Evolutionary conservation across 2,888 invertebrate genomes (phyloP), one percentile per base, ranked within the genome.

Genomic region (Urechis unicinctus): DNA sequence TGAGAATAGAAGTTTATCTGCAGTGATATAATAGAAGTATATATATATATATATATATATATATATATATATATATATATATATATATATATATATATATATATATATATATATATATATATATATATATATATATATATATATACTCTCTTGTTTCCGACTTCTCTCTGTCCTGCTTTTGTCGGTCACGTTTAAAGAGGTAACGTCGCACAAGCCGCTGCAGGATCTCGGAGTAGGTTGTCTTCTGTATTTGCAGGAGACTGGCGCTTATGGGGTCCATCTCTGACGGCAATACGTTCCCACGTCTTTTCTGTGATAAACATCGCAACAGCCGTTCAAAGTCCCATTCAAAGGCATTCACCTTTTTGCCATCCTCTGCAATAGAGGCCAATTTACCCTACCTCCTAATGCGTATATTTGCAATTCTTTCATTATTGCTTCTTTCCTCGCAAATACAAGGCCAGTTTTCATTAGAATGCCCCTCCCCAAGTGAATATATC

Each of bases 131-230:
- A 36, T 17, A 13, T 36, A 13, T 36, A 17, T 17, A 9, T 13
- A 9, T n/a, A 36, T 36, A 36, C 36, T 17, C 9, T 13, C 36
- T 17, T 36, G 36, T 36, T 36, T 36, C 36, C 17, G 9, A 64
- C 57, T 17, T 36, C 36, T 36, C 36, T 9, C 73, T 70, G 59
- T 74, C 75, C 47, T 75, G 73, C 59, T 71, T 73, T n/a, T 72
- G 71, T 53, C 77, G 60, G 59, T 77, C 77, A 50, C 75, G 62
- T 61, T 77, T 77, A 61, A 77, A 77, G 49, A 77, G 70, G 60
- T 77, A 77, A 50, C 77, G 53, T 55, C 76, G 68, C 3, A 77
- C 77, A 26, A 77, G 64, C 44, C 77, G 65, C 53, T 77, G 77
- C 67, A 77, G 71, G 49, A 77, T 77, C 56, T 77, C 77, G 13